Percentiles rank a stretch among this genome's conserved stretches.
Evolutionary conservation across 35 echinoderm and acorn worm species (phyloP).

Genomic region (Diadema setosum): DNA sequence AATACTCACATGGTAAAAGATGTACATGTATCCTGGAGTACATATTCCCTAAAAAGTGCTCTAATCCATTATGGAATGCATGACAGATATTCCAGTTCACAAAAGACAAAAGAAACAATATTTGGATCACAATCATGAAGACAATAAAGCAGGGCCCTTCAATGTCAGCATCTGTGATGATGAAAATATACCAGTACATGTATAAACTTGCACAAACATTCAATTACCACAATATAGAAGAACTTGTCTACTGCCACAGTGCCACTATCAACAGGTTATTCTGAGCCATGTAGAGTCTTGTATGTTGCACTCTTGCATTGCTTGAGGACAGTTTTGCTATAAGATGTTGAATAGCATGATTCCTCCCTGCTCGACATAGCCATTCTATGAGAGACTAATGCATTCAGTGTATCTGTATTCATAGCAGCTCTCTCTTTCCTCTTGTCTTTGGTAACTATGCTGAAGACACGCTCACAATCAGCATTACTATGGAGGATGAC

Average conservation of each 20-base stretch:
- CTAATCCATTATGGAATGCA: too few relatives aligned
- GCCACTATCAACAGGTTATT: neutral
- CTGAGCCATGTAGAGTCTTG: neutral
- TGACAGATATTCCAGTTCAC: too few relatives aligned
- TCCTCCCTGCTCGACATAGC: neutral
- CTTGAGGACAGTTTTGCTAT: neutral
- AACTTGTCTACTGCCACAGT: neutral
- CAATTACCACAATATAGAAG: too few relatives aligned
- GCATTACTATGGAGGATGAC: constrained; percentile 1
- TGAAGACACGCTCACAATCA: constrained; percentile 2
- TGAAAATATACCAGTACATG: too few relatives aligned
- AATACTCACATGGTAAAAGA: too few relatives aligned
- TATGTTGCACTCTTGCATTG: neutral
- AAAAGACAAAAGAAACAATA: too few relatives aligned
- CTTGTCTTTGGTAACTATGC: neutral
- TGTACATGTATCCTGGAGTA: too few relatives aligned
- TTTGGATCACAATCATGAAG: too few relatives aligned
- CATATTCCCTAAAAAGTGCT: too few relatives aligned
- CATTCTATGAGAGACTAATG: neutral
- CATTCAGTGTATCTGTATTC: neutral
- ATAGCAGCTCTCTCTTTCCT: neutral
- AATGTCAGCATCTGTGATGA: too few relatives aligned
- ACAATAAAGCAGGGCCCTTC: too few relatives aligned
- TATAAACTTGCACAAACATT: too few relatives aligned
- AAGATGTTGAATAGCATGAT: neutral